A percentile compares a stretch with the other conserved stretches of the same genome.
phyloP scores from a whole-genome alignment of 2,113 vertebrate species.

The Melanerpes aurifrons region DNA sequence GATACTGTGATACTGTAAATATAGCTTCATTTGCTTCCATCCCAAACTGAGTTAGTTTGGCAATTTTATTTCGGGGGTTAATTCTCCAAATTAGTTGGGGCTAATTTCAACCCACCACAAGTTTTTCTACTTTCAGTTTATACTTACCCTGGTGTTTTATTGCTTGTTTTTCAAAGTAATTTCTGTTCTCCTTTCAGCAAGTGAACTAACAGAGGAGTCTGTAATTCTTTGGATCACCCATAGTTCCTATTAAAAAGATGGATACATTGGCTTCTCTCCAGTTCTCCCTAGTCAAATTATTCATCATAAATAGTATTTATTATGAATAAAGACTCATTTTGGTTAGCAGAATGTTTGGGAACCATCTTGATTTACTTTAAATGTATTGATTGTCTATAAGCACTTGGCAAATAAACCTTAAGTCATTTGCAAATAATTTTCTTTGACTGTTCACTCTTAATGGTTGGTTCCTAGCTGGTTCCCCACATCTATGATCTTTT shows the following conservation, averaged over 20 bases:
- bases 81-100: no score
- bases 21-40: no score
- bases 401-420: background rate
- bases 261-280: conserved; percentile 53
- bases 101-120: no score
- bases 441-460: background rate
- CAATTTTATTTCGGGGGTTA: no score
- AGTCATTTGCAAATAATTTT: conserved; percentile 40
- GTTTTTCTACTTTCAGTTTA: background rate
- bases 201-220: conserved; percentile 13
- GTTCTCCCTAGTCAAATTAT: conserved; percentile 52
- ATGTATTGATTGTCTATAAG: conserved; percentile 17
- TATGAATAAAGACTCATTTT: conserved; percentile 41
- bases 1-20: no score
- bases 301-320: conserved; percentile 56
- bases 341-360: conserved; percentile 30
- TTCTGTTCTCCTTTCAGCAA: conserved; percentile 35
- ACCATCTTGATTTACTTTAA: conserved; percentile 41
- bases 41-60: no score
- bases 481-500: background rate
- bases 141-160: background rate
- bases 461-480: background rate
- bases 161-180: conserved; percentile 25
- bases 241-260: conserved; percentile 59
- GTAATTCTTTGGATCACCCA: conserved; percentile 34